A percentile compares a stretch with the other conserved stretches of the same genome.
These are phyloP conservation scores for Himalopsyche phryganea DNA, from an alignment of 1,140 invertebrate genomes.

Conservation along the genomic window DNA sequence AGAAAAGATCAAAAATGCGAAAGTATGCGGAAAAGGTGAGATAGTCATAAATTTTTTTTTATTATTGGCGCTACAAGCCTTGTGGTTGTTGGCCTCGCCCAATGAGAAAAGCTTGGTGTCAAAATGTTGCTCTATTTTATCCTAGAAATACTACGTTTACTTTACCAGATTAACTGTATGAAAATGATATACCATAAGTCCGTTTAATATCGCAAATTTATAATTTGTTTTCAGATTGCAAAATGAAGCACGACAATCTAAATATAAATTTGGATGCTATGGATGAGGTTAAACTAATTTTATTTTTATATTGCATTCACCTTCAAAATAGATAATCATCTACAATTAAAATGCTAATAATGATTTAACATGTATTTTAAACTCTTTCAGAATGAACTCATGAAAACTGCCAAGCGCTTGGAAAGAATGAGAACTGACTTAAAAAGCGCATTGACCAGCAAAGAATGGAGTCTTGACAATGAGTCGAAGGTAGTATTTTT, in stretches of 20 bases:
- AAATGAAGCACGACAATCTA: slow-evolving; percentile 50
- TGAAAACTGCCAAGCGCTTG: slow-evolving; percentile 50
- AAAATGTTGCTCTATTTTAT: no score
- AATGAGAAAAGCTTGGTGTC: background rate
- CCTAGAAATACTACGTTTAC: no score
- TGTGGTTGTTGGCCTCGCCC: no score
- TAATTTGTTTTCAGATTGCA: slow-evolving; percentile 43
- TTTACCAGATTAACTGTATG: no score
- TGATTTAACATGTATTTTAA: no score
- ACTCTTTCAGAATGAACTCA: slow-evolving; percentile 47
- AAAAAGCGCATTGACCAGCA: slow-evolving; percentile 49
- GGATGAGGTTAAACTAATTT: slow-evolving; percentile 42
- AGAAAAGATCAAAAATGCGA: slow-evolving; percentile 48
- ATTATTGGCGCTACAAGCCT: background rate
- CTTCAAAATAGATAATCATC: no score
- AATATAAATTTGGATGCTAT: slow-evolving; percentile 53
- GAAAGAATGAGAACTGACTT: slow-evolving; percentile 52
- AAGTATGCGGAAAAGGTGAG: slow-evolving; percentile 41
- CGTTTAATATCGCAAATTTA: no score
- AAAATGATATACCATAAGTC: no score
- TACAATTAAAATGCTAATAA: no score
- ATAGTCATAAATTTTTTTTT: background rate
- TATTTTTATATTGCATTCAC: no score
- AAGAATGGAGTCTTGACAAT: slow-evolving; percentile 51
- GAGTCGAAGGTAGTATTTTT: slow-evolving; percentile 48